Evolutionary conservation across 2,888 invertebrate genomes (phyloP).

Genomic region (Dioctria linearis): DNA sequence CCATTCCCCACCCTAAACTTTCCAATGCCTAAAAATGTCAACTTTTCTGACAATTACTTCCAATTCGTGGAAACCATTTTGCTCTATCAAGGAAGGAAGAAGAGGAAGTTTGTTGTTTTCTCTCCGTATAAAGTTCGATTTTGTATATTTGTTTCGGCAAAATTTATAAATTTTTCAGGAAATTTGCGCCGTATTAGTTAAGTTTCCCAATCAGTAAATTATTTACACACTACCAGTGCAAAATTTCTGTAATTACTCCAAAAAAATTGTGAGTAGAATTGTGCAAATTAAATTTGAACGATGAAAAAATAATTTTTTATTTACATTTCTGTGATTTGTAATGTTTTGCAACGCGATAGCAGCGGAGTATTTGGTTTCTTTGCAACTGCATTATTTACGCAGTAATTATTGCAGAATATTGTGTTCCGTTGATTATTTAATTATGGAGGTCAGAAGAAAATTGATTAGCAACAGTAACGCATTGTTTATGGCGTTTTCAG

Average conservation of each 20-base stretch:
- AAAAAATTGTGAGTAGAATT: conserved; percentile 38
- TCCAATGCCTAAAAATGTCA: conserved; percentile 24
- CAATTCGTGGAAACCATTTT: conserved; percentile 35
- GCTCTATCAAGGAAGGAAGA: conserved; percentile 29
- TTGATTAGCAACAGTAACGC: no score
- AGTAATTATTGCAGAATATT: neutral
- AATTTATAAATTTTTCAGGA: no score
- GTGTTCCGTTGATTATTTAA: no score
- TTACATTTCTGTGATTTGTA: neutral
- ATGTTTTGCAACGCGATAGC: no score
- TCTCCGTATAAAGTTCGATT: conserved; percentile 38
- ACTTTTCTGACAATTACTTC: conserved; percentile 13
- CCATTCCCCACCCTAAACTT: neutral
- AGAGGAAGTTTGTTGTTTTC: conserved; percentile 41
- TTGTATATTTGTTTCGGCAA: conserved; percentile 27
- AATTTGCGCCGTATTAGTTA: no score
- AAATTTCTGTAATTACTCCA: no score
- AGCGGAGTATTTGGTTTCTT: no score
- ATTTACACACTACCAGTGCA: no score
- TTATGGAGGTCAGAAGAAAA: no score
- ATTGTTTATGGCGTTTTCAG: no score
- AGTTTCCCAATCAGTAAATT: no score
- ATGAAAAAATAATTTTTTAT: neutral
- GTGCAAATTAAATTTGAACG: neutral
- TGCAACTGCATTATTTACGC: neutral